phyloP scores from a whole-genome alignment of 2,113 vertebrate species.

The Apeltes quadracus region DNA sequence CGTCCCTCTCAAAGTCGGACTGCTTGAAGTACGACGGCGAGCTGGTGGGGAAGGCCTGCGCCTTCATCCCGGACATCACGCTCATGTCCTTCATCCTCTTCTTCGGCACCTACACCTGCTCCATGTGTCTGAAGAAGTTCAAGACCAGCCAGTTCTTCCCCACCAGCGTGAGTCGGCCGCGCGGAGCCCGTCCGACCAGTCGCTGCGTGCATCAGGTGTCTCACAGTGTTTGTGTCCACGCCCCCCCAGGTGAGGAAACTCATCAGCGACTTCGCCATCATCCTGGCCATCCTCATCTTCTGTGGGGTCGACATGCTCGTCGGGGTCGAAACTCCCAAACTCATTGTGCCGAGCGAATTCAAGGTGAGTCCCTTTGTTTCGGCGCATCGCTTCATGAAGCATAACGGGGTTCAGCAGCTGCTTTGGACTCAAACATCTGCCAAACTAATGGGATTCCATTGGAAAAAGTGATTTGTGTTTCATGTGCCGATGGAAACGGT shows the following conservation, averaged over 20 bases:
- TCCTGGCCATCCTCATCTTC: slow-evolving; percentile 96
- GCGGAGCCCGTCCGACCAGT: neutral
- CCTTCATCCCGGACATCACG: slow-evolving; percentile 91
- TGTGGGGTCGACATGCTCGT: slow-evolving; percentile 92
- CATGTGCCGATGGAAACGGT: neutral
- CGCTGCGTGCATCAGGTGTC: neutral
- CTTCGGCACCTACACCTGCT: slow-evolving; percentile 96
- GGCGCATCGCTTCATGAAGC: neutral
- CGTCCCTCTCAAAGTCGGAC: slow-evolving; percentile 84
- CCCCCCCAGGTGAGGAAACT: slow-evolving; percentile 91
- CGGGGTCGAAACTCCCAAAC: slow-evolving; percentile 96
- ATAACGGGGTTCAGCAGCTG: neutral
- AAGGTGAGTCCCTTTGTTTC: slow-evolving; percentile 82
- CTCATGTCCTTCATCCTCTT: slow-evolving; percentile 99
- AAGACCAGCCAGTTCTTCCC: slow-evolving; percentile 97
- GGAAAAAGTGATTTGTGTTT: neutral
- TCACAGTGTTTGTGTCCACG: slow-evolving; percentile 5
- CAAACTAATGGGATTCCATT: neutral
- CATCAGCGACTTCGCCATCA: slow-evolving; percentile 98
- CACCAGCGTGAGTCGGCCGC: slow-evolving; percentile 87
- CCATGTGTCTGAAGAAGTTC: slow-evolving; percentile 98
- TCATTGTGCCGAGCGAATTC: slow-evolving; percentile 97
- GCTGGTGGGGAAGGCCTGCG: slow-evolving; percentile 87
- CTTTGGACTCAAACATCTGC: neutral
- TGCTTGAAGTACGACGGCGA: slow-evolving; percentile 88